Percentiles rank a stretch among this genome's conserved stretches.
Conservation (phyloP, 2,797 vertebrate genomes). For the Coregonus suidteri region DNA sequence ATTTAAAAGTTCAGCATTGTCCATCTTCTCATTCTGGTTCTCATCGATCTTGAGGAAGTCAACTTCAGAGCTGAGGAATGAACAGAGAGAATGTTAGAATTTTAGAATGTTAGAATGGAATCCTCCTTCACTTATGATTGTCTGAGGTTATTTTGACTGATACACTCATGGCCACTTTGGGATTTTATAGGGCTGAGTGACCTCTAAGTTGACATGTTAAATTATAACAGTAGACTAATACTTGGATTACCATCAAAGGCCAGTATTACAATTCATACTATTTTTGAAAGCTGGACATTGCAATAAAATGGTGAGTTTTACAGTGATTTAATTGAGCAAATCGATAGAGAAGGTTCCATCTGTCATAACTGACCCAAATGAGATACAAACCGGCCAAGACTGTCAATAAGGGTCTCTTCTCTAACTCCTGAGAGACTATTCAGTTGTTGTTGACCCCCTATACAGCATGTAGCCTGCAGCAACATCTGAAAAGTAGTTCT, state of each 20-base stretch:
- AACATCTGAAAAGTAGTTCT: background rate
- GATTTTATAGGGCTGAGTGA: background rate
- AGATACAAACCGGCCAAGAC: background rate
- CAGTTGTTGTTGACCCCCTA: background rate
- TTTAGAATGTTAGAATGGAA: background rate
- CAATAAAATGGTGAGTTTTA: background rate
- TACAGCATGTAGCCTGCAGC: no score
- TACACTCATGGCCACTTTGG: background rate
- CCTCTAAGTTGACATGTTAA: background rate
- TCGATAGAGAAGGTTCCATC: background rate
- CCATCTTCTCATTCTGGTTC: slow-evolving; percentile 74
- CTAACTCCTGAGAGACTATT: background rate
- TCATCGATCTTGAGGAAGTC: slow-evolving; percentile 78
- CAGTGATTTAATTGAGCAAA: no score
- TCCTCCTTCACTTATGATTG: background rate
- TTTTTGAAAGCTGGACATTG: background rate
- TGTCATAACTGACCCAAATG: background rate
- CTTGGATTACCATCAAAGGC: background rate
- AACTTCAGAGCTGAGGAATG: slow-evolving; percentile 68
- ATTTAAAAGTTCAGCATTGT: slow-evolving; percentile 44
- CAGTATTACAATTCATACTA: background rate
- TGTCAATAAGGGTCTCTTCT: background rate
- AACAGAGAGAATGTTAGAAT: background rate
- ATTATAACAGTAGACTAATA: background rate
- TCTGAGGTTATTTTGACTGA: background rate